Base-by-base conservation (phyloP, 1,140 invertebrate genomes). In the Pomacea maculata region DNA sequence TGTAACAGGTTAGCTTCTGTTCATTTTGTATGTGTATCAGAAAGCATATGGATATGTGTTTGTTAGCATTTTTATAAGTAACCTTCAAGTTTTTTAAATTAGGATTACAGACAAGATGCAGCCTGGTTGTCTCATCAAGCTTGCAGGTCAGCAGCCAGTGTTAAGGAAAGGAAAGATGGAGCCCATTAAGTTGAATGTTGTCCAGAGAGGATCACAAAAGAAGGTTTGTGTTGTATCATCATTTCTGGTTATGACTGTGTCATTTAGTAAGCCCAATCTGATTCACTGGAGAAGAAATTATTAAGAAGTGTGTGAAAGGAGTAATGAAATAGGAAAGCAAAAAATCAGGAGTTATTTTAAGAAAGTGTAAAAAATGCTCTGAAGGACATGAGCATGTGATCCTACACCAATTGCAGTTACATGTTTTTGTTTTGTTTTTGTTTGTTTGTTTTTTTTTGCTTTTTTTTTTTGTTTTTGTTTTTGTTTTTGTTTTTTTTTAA, bases 131-230 rank as follows among this genome's bases (percentile, higher is more conserved):
- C 94, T 95, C 89, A 93, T 97, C 78, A 92, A 90, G 9, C 93
- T 93, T 84, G 92, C 92, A 9, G 92, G 93, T 79, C 93, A 94
- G 57, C 91, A 93, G 65, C 93, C 92, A 65, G 89, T 93, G 72
- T 89, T 95, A 11, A 93, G 93, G 79, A 95, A 94, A 86, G 94
- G 95, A 68, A 95, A 96, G 90, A 91, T 97, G 81, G 94, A 95
- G 63, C 94, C 95, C 21, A 95, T 97, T 80, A 94, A 94, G 84
- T 95, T 98, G 90, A 94, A 93, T 17, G 94, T 97, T 8, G 94
- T 94, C 21, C 95, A 94, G n/a, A 92, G 96, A 78, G 94, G 94
- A 52, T 95, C 95, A n/a, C 96, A 96, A 88, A 98, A 98, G 90
- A 97, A 97, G 93, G 96, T 96, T 4, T 19, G 34, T 45, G 17